phyloP scores from a whole-genome alignment of 2,888 invertebrate species.

The Ecdyonurus torrentis region DNA sequence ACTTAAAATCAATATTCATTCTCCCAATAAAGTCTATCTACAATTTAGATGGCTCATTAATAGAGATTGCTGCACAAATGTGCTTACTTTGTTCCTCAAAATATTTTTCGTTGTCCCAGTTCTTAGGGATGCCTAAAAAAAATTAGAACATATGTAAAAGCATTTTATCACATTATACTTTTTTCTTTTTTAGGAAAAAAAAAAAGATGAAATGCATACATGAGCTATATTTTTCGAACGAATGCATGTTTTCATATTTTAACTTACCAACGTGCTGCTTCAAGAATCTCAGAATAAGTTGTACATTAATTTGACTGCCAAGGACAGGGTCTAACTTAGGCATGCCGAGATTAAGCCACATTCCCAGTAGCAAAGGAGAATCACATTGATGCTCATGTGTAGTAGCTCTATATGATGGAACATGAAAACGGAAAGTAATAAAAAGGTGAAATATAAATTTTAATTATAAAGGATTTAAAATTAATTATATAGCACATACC shows the following conservation, averaged over 20 bases:
- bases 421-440: background rate
- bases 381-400: conserved; percentile 9
- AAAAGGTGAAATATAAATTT: background rate
- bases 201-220: too few species aligned
- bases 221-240: too few species aligned
- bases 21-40: too few species aligned
- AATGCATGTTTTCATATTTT: too few species aligned
- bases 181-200: too few species aligned
- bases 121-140: background rate
- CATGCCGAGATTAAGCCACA: conserved; percentile 1
- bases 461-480: too few species aligned
- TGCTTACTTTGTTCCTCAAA: background rate
- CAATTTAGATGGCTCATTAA: background rate
- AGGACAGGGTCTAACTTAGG: background rate
- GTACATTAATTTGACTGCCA: background rate
- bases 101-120: background rate
- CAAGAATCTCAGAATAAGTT: background rate
- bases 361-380: conserved; percentile 6
- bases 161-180: background rate
- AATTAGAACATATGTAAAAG: background rate
- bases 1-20: too few species aligned
- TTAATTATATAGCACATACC: background rate
- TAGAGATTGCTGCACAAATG: background rate
- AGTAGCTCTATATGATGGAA: conserved; percentile 7
- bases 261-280: background rate